These are phyloP conservation scores for Telenomus remus DNA, from an alignment of 1,140 invertebrate genomes.

Conservation along the genomic window DNA sequence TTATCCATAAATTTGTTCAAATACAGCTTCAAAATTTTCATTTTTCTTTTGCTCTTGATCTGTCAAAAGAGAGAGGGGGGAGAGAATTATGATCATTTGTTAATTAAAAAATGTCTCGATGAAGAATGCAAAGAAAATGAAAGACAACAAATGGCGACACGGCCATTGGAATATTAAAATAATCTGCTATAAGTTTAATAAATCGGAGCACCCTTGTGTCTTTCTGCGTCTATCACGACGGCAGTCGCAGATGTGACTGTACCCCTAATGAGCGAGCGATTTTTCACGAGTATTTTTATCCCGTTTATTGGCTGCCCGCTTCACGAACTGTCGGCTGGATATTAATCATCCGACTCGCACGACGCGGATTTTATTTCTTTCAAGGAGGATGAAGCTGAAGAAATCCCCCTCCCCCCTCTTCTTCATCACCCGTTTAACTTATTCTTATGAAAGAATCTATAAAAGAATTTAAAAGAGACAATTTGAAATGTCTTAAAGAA, in stretches of 20 bases:
- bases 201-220: constrained; percentile 59
- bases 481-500: too few species aligned
- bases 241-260: constrained; percentile 75
- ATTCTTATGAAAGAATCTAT: constrained; percentile 67
- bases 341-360: constrained; percentile 74
- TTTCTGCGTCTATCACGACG: constrained; percentile 27
- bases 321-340: constrained; percentile 75
- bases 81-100: too few species aligned
- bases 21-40: too few species aligned
- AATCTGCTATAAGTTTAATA: constrained; percentile 74
- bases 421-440: constrained; percentile 54
- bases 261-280: constrained; percentile 76
- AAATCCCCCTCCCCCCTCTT: not conserved
- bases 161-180: constrained; percentile 74
- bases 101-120: too few species aligned
- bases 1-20: too few species aligned
- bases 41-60: too few species aligned
- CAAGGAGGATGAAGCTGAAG: constrained; percentile 66
- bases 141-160: constrained; percentile 70
- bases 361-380: constrained; percentile 72
- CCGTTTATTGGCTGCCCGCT: constrained; percentile 76
- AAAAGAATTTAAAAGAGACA: too few species aligned
- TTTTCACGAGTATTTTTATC: constrained; percentile 77
- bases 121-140: constrained; percentile 43
- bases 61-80: too few species aligned